Evolutionary conservation across 2,888 invertebrate genomes (phyloP).

Genomic region (Oligia latruncula): DNA sequence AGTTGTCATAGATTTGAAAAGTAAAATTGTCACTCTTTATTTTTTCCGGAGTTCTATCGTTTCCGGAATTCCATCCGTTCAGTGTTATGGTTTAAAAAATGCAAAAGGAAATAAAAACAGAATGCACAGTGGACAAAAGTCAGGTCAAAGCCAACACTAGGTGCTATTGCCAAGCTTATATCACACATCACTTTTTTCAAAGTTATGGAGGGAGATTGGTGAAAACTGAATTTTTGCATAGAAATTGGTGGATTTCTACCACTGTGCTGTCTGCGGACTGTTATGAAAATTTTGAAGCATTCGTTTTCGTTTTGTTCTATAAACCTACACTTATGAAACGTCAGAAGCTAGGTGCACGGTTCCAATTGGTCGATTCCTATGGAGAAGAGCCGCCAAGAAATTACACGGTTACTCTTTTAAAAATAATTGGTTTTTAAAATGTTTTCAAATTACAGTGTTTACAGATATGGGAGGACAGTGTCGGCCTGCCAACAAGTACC

Average conservation of each 20-base stretch:
- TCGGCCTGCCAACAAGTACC: too few species aligned
- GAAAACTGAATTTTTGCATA: slow-evolving; percentile 42
- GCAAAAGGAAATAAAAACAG: slow-evolving; percentile 22
- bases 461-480: too few species aligned
- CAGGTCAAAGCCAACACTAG: slow-evolving; percentile 26
- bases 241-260: slow-evolving; percentile 32
- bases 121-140: slow-evolving; percentile 2
- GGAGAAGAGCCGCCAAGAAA: not conserved
- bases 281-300: not conserved
- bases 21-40: not conserved
- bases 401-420: not conserved
- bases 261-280: not conserved
- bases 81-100: not conserved
- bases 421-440: too few species aligned
- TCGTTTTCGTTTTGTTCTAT: not conserved
- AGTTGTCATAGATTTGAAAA: not conserved
- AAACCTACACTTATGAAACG: not conserved
- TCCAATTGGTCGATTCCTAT: too few species aligned
- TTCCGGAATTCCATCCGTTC: too few species aligned
- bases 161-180: slow-evolving; percentile 38
- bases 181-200: slow-evolving; percentile 21
- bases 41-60: not conserved
- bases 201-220: slow-evolving; percentile 29
- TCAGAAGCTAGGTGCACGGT: not conserved
- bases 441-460: too few species aligned